These are phyloP conservation scores for Hemicentrotus pulcherrimus DNA, from an alignment of 35 echinoderm and acorn worm genomes.

Conservation along the genomic window DNA sequence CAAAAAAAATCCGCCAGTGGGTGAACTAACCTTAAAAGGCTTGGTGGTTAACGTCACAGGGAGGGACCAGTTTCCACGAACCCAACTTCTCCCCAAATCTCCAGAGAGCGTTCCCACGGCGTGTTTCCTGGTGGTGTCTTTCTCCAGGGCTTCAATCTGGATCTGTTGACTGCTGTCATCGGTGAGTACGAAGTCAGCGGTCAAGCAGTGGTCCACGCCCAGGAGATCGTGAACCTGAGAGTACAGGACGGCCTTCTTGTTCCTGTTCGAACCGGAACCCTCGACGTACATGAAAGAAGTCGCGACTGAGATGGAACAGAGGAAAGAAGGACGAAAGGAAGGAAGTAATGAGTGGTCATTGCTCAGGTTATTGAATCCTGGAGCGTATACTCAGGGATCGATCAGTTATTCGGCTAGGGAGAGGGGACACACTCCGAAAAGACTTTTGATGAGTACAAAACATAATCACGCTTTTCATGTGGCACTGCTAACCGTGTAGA, in stretches of 20 bases:
- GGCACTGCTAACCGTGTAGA: too few relatives aligned
- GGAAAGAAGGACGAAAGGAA: not conserved
- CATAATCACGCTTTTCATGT: too few relatives aligned
- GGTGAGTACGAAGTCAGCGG: not conserved
- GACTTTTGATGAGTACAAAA: too few relatives aligned
- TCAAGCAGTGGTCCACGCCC: conserved; percentile 27
- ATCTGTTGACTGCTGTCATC: not conserved
- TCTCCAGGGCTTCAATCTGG: not conserved
- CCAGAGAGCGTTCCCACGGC: not conserved
- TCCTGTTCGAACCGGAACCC: not conserved
- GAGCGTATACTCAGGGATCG: too few relatives aligned
- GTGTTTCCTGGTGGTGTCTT: too few relatives aligned
- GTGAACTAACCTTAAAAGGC: not conserved
- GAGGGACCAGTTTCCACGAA: conserved; percentile 15
- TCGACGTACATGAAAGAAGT: conserved; percentile 9
- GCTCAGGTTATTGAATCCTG: too few relatives aligned
- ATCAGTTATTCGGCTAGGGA: too few relatives aligned
- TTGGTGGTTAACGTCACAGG: not conserved
- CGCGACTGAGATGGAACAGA: not conserved
- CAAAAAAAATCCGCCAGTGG: too few relatives aligned
- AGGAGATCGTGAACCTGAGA: not conserved
- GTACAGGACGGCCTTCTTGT: not conserved
- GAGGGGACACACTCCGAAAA: too few relatives aligned
- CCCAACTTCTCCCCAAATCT: not conserved
- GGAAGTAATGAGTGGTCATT: not conserved